These are phyloP conservation scores for Patagioenas fasciata DNA, from an alignment of 2,113 vertebrate genomes.

Conservation along the genomic window DNA sequence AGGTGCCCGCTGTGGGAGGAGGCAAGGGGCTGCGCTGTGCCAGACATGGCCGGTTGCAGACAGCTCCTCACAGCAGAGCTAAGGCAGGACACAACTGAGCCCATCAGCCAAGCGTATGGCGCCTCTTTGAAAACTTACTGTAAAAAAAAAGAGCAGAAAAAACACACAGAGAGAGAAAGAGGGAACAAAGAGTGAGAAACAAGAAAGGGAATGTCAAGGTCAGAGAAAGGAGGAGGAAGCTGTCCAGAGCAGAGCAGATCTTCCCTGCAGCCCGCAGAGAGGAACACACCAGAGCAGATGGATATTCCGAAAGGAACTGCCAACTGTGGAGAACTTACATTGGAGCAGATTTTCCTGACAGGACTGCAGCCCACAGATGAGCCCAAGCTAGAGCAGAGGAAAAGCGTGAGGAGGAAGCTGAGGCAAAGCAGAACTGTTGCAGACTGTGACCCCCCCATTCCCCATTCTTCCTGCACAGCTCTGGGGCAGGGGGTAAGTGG, in stretches of 20 bases:
- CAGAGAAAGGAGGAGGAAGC: neutral
- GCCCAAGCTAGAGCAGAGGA: neutral
- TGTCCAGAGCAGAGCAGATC: neutral
- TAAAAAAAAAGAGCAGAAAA: neutral
- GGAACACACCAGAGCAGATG: constrained; percentile 13
- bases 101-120: neutral
- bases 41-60: fast-evolving
- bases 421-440: neutral
- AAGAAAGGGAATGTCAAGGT: neutral
- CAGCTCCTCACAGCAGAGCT: neutral
- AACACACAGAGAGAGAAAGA: neutral
- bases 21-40: neutral
- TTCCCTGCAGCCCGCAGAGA: neutral
- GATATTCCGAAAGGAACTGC: neutral
- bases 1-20: neutral
- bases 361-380: neutral
- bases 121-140: neutral
- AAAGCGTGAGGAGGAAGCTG: neutral
- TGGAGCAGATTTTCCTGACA: constrained; percentile 9
- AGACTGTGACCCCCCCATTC: neutral
- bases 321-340: neutral
- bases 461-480: neutral
- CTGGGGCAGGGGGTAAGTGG: fast-evolving
- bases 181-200: neutral
- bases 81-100: neutral